These are phyloP conservation scores for Salvelinus sp. DNA, from an alignment of 2,113 vertebrate genomes.

Conservation along the genomic window DNA sequence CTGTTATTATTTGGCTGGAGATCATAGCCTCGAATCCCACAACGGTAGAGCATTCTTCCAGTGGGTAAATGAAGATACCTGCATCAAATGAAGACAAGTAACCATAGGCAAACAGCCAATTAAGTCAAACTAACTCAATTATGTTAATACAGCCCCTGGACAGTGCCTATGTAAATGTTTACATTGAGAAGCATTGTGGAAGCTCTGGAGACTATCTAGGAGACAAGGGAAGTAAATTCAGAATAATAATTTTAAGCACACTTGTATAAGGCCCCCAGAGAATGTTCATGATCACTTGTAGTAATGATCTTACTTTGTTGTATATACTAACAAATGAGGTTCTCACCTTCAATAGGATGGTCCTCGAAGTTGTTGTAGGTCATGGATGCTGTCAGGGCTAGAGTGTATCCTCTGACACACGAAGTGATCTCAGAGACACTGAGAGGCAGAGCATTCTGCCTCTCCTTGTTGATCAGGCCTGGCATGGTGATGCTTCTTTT, in stretches of 20 bases:
- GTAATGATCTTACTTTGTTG: neutral
- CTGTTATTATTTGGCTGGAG: conserved; percentile 78
- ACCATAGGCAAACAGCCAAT: conserved; percentile 3
- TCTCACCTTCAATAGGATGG: conserved; percentile 87
- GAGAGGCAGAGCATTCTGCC: conserved; percentile 80
- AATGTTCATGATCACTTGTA: neutral
- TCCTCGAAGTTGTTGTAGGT: conserved; percentile 89
- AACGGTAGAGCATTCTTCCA: conserved; percentile 85
- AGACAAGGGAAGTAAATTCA: neutral
- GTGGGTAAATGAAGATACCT: conserved; percentile 93
- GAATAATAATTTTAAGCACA: neutral
- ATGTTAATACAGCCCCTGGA: neutral
- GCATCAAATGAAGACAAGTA: conserved; percentile 14
- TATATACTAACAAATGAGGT: neutral
- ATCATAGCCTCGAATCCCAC: conserved; percentile 91
- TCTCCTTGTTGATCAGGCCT: conserved; percentile 85
- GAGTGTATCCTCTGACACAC: conserved; percentile 89
- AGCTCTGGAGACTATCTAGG: neutral
- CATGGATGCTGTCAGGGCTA: conserved; percentile 90
- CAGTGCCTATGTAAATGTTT: neutral
- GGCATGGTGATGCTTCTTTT: conserved; percentile 78
- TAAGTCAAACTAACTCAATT: neutral
- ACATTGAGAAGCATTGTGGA: neutral
- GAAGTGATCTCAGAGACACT: conserved; percentile 84
- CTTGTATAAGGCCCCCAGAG: neutral